These are phyloP conservation scores for Drosophila merina DNA, from an alignment of 2,888 invertebrate species.

Conservation along the genomic window DNA sequence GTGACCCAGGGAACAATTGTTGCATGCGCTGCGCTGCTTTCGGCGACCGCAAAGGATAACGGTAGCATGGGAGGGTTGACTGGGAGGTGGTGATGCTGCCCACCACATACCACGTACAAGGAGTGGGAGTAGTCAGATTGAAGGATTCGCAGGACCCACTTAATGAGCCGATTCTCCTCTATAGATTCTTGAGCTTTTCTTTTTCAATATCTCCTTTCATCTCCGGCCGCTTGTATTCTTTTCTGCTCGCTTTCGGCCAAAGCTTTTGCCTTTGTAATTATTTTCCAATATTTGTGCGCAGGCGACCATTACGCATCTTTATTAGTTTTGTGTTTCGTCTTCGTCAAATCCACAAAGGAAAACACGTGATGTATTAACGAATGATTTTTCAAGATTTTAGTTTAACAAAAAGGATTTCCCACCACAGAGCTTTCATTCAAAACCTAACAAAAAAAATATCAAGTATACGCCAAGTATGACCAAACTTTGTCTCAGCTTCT, in stretches of 20 bases:
- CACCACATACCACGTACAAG: no score
- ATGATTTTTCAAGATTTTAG: no score
- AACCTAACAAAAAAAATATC: not conserved
- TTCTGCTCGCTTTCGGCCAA: constrained; percentile 16
- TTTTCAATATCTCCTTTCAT: not conserved
- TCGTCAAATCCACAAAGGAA: not conserved
- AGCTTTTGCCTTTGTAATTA: constrained; percentile 65
- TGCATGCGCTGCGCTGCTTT: constrained; percentile 66
- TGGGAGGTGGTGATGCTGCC: not conserved
- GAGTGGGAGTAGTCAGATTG: not conserved
- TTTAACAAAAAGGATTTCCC: no score
- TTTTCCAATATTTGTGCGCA: constrained; percentile 83
- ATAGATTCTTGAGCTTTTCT: not conserved
- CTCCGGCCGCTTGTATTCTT: constrained; percentile 6
- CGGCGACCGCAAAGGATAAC: constrained; percentile 20
- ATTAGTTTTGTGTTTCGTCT: constrained; percentile 68
- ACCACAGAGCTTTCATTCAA: no score
- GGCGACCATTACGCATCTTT: constrained; percentile 83
- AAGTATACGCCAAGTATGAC: not conserved
- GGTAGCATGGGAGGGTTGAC: not conserved
- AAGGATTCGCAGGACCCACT: not conserved
- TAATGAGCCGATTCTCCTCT: not conserved
- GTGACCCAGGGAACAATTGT: constrained; percentile 63
- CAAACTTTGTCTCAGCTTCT: not conserved
- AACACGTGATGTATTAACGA: not conserved